Base-by-base conservation (phyloP, 2,113 vertebrate species). In the Plecturocebus donacophilus region DNA sequence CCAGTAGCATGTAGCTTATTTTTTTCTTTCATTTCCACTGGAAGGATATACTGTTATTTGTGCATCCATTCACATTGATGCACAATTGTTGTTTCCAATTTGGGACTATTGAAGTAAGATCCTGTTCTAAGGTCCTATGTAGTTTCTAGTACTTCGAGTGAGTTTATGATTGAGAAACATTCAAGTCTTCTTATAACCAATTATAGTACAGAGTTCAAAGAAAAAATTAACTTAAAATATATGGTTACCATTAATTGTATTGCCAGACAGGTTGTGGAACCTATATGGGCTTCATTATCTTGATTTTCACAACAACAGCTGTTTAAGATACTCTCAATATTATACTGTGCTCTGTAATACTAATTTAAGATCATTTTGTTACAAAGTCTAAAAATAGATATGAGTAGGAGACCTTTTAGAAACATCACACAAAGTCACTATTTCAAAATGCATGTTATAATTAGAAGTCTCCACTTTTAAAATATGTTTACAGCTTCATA, bases 321-420 rank as follows among this genome's bases (percentile, higher is more conserved):
- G 58, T 91, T 77, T 91, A 40, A 91, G 21, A n/a, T 56, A 87
- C 32, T 85, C 6, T 40, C 10, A 38, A 27, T 91, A 54, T 94
- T 17, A 91, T 61, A 25, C 1, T 19, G 2, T 45, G 17, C 49
- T 54, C 73, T 58, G 19, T 54, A 79, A 71, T 85, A 52, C 83
- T 40, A 93, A 84, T 8, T 80, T 73, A 80, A 85, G 32, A 47
- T 12, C 16, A 52, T 85, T 93, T 75, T 73, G 30, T 45, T 86
- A 84, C 40, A 84, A 73, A 94, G 38, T 54, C 58, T 88, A 70
- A 96, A 87, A 87, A 88, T 70, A 87, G 47, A 70, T 83, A 32
- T 0, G 0, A 61, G 9, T 35, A 76, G n/a, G n/a, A 94, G 56
- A 82, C 61, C 76, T 87, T 96, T 81, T 61, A 95, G 86, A 80